phyloP scores from a whole-genome alignment of 2,113 vertebrate genomes.

The Coptodon rendalli region DNA sequence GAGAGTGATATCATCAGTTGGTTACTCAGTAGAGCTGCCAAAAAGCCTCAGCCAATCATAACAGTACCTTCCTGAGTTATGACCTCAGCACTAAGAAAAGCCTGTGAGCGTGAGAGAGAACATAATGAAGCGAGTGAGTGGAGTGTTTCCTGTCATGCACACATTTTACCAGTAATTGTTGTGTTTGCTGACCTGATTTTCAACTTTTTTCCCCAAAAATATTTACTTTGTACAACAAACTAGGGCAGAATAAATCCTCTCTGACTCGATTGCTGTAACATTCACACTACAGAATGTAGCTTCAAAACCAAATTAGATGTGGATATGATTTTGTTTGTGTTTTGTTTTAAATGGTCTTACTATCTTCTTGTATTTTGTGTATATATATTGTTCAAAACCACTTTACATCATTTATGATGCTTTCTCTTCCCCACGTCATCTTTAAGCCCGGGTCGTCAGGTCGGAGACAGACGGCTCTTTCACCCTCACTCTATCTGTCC shows the following conservation, averaged over 20 bases:
- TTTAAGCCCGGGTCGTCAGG: constrained; percentile 70
- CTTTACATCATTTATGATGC: neutral
- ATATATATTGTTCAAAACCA: neutral
- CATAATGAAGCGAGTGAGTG: neutral
- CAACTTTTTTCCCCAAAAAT: rapidly evolving
- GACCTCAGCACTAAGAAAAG: constrained; percentile 49
- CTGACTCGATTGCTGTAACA: neutral
- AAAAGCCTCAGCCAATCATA: constrained; percentile 38
- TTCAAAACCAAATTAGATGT: neutral
- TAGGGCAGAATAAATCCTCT: neutral
- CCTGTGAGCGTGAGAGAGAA: neutral
- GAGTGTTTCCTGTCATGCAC: neutral
- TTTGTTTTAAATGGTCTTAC: neutral
- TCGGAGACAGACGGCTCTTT: constrained; percentile 74
- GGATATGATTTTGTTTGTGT: neutral
- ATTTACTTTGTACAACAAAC: neutral
- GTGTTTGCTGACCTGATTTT: neutral
- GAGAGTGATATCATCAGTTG: constrained; percentile 37
- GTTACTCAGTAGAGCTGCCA: constrained; percentile 19
- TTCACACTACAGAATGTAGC: neutral
- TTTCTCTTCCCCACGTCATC: constrained; percentile 35
- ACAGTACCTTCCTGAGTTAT: constrained; percentile 42
- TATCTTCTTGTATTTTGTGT: neutral
- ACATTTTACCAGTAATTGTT: neutral
- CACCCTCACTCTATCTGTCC: constrained; percentile 75